phyloP scores from a whole-genome alignment of 2,113 vertebrate species.

The Pyrgilauda ruficollis region DNA sequence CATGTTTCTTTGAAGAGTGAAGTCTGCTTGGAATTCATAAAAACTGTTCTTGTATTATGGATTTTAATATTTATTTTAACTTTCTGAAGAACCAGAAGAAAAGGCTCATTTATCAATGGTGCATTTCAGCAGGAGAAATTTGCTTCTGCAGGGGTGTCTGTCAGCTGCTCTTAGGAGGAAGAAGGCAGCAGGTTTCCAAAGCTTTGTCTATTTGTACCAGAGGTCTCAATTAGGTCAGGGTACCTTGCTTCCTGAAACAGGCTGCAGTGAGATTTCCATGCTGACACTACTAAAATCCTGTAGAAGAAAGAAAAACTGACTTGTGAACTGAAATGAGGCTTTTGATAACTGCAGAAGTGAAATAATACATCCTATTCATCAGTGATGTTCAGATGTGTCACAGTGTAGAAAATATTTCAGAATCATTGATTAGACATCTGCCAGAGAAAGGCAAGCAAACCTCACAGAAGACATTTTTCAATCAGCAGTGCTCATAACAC shows the following conservation, averaged over 20 bases:
- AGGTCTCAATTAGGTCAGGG: conserved; percentile 6
- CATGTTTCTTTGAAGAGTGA: background rate
- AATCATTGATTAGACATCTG: background rate
- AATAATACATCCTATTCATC: background rate
- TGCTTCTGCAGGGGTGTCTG: background rate
- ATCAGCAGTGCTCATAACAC: background rate
- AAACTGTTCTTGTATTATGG: background rate
- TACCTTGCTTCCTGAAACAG: background rate
- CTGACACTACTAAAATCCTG: background rate
- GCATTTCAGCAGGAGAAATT: background rate
- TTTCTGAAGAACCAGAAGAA: conserved; percentile 15
- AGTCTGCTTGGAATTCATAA: background rate
- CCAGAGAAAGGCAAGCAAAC: background rate
- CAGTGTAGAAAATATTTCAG: background rate
- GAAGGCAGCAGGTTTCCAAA: conserved; percentile 12
- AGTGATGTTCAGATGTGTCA: background rate
- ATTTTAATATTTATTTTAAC: conserved; percentile 11
- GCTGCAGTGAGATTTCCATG: background rate
- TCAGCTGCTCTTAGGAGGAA: background rate
- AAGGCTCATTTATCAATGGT: conserved; percentile 6
- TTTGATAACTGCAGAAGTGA: conserved; percentile 4
- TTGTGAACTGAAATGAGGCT: conserved; percentile 9
- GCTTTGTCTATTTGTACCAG: background rate
- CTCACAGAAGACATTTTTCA: conserved; percentile 5
- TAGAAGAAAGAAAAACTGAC: conserved; percentile 19